Evolutionary conservation across 2,888 invertebrate species (phyloP).

Genomic region (Andricus quercusramuli): DNA sequence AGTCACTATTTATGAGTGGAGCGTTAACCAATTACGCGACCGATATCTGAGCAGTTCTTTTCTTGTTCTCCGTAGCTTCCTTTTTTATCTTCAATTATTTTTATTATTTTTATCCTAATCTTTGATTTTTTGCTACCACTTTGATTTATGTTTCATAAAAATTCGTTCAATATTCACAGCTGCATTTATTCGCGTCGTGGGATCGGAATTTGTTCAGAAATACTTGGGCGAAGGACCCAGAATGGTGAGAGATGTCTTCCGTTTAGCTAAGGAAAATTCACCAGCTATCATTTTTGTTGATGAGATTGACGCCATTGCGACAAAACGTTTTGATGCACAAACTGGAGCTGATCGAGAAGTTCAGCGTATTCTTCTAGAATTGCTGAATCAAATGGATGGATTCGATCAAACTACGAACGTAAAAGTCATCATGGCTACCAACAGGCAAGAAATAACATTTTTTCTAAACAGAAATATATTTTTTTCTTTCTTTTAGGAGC

Average conservation of each 20-base stretch:
- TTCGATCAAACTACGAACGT: conserved; percentile 99
- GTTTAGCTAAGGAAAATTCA: conserved; percentile 98
- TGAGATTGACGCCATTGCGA: conserved; percentile 99
- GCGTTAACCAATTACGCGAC: too few species aligned
- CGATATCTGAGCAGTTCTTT: too few species aligned
- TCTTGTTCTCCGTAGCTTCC: too few species aligned
- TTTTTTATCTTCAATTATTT: too few species aligned
- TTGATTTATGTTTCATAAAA: not conserved
- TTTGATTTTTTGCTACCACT: too few species aligned
- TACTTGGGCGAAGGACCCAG: conserved; percentile 99
- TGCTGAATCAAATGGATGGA: conserved; percentile 99
- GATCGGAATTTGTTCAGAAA: conserved; percentile 99
- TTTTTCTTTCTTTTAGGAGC: too few species aligned
- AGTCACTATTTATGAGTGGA: too few species aligned
- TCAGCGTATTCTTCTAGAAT: conserved; percentile 96
- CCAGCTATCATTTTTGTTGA: conserved; percentile 99
- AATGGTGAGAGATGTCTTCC: conserved; percentile 99
- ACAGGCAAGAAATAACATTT: conserved; percentile 65
- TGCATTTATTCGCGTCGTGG: conserved; percentile 98
- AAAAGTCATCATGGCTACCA: conserved; percentile 86
- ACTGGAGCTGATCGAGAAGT: conserved; percentile 99
- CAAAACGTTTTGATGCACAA: conserved; percentile 99
- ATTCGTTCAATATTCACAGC: conserved; percentile 81
- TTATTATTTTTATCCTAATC: too few species aligned
- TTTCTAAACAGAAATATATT: not conserved